These are phyloP conservation scores for Catharus ustulatus DNA, from an alignment of 2,797 vertebrate species.

Conservation along the genomic window DNA sequence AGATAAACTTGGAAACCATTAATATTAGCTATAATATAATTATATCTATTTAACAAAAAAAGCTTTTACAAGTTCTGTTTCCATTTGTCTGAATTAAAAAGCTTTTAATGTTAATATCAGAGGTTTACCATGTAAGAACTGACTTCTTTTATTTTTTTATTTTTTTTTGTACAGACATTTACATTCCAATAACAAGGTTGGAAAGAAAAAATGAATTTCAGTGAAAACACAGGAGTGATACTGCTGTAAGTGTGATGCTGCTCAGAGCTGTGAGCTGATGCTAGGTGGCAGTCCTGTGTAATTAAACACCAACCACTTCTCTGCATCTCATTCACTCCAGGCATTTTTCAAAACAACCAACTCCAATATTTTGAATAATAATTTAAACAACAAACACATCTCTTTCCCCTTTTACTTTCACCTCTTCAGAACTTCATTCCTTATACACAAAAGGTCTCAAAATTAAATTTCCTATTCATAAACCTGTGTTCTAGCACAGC, in stretches of 20 bases:
- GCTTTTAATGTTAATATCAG: slow-evolving; percentile 18
- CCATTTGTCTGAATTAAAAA: background rate
- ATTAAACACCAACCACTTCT: slow-evolving; percentile 54
- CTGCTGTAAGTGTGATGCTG: background rate
- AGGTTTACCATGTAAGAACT: background rate
- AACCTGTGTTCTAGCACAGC: background rate
- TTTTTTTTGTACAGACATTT: background rate
- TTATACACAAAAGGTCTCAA: background rate
- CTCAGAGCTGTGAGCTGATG: slow-evolving; percentile 47
- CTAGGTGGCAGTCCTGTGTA: slow-evolving; percentile 80
- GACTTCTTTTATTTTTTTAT: background rate
- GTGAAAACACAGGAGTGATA: background rate
- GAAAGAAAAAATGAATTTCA: background rate
- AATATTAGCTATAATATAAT: slow-evolving; percentile 37
- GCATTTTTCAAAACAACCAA: slow-evolving; percentile 27
- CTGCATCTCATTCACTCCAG: background rate
- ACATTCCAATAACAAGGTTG: background rate
- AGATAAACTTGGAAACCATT: slow-evolving; percentile 13
- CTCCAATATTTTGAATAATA: background rate
- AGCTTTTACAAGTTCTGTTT: background rate
- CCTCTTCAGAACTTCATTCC: slow-evolving; percentile 24
- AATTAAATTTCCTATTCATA: background rate
- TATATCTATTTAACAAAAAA: background rate
- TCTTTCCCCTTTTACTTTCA: slow-evolving; percentile 8
- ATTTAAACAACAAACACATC: slow-evolving; percentile 46